Percentiles rank a stretch among this genome's conserved stretches.
Evolutionary conservation across 2,113 vertebrate genomes (phyloP).

Genomic region (Jaculus jaculus): DNA sequence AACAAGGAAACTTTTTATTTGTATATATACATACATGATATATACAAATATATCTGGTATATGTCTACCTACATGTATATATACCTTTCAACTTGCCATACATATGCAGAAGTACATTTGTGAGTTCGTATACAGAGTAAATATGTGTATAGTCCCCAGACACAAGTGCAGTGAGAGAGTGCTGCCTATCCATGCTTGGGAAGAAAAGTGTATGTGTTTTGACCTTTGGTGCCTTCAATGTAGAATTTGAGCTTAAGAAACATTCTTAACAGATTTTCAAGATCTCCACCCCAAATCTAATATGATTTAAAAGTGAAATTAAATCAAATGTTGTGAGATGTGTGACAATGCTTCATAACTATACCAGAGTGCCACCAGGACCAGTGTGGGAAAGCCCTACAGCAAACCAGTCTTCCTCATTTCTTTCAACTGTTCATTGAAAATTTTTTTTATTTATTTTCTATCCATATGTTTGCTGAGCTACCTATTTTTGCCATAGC

Average conservation of each 20-base stretch:
- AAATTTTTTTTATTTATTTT: background rate
- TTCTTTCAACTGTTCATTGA: background rate
- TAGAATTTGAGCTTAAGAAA: background rate
- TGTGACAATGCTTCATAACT: background rate
- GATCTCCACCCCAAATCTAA: background rate
- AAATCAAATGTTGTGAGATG: background rate
- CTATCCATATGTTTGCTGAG: background rate
- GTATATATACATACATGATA: background rate
- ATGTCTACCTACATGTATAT: fast-evolving
- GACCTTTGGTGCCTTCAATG: background rate
- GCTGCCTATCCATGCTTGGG: background rate
- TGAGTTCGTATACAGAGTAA: too few relatives aligned
- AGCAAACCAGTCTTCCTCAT: background rate
- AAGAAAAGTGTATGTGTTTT: background rate
- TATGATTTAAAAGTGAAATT: background rate
- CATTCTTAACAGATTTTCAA: background rate
- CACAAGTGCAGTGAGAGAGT: background rate
- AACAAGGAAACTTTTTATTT: conserved; percentile 32
- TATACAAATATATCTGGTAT: background rate
- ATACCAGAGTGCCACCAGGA: background rate
- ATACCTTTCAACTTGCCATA: too few relatives aligned
- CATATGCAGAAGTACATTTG: too few relatives aligned
- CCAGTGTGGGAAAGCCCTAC: background rate
- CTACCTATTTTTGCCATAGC: background rate
- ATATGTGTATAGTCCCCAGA: background rate